These are phyloP conservation scores for Cynaeus angustus DNA, from an alignment of 2,888 invertebrate genomes.

Conservation along the genomic window DNA sequence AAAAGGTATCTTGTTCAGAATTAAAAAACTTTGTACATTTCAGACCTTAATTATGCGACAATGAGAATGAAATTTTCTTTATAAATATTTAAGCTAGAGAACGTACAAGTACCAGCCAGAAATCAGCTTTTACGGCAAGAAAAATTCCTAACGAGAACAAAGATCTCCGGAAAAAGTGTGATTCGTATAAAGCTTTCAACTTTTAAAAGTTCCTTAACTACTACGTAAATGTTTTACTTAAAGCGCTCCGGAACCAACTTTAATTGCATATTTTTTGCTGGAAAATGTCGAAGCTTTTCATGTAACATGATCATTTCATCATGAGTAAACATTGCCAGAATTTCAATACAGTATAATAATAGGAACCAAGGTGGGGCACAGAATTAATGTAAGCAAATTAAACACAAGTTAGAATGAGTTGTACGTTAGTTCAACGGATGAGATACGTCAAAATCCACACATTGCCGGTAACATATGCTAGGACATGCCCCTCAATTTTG, in stretches of 20 bases:
- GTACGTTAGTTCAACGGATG: slow-evolving; percentile 50
- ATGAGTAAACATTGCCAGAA: slow-evolving; percentile 39
- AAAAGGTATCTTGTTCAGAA: slow-evolving; percentile 47
- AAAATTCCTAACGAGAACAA: slow-evolving; percentile 39
- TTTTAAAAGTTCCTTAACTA: slow-evolving; percentile 45
- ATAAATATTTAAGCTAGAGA: slow-evolving; percentile 56
- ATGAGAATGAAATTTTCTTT: slow-evolving; percentile 54
- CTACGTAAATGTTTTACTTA: slow-evolving; percentile 40
- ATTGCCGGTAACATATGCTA: slow-evolving; percentile 54
- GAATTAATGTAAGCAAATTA: slow-evolving; percentile 54
- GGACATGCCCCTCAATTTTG: slow-evolving; percentile 53
- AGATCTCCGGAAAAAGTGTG: slow-evolving; percentile 43
- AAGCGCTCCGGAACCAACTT: slow-evolving; percentile 15
- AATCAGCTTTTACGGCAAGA: slow-evolving; percentile 47
- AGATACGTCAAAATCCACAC: slow-evolving; percentile 52
- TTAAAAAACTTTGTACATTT: slow-evolving; percentile 52
- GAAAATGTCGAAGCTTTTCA: background rate
- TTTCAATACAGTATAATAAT: slow-evolving; percentile 43
- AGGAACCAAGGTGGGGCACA: slow-evolving; percentile 45
- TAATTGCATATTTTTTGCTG: slow-evolving; percentile 13
- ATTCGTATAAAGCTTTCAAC: slow-evolving; percentile 46
- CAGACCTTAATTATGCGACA: slow-evolving; percentile 52
- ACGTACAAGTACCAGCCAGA: slow-evolving; percentile 46
- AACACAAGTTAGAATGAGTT: slow-evolving; percentile 54
- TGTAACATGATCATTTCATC: background rate